Conservation (phyloP, 2,797 vertebrate species). For the Falco concolor region DNA sequence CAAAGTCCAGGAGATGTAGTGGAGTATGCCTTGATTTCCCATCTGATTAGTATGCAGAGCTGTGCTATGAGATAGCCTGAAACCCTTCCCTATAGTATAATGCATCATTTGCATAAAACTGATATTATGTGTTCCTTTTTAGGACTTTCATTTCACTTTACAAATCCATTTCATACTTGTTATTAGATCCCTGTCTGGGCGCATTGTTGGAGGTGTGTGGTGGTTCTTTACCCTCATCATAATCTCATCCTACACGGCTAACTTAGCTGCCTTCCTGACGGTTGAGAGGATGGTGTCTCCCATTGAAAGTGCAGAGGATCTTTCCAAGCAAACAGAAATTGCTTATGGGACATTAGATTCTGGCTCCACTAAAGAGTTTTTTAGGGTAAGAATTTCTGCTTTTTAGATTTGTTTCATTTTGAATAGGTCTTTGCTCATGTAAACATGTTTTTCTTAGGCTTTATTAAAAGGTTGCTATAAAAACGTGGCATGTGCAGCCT, state of each 20-base stretch:
- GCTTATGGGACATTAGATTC: slow-evolving; percentile 98
- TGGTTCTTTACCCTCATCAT: slow-evolving; percentile 99
- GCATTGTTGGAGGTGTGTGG: slow-evolving; percentile 99
- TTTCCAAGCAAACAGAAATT: slow-evolving; percentile 98
- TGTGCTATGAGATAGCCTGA: neutral
- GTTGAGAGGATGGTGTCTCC: slow-evolving; percentile 99
- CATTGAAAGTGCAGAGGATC: slow-evolving; percentile 97
- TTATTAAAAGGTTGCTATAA: neutral
- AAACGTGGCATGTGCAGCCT: neutral
- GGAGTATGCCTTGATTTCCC: neutral
- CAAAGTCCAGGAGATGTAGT: neutral
- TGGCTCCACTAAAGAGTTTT: slow-evolving; percentile 98
- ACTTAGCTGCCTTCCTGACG: slow-evolving; percentile 98
- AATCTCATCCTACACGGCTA: slow-evolving; percentile 99
- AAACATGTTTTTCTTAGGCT: neutral
- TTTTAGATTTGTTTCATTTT: slow-evolving; percentile 13
- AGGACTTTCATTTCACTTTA: slow-evolving; percentile 73
- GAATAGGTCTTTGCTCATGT: neutral
- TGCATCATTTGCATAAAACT: slow-evolving; percentile 51
- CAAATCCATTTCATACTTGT: slow-evolving; percentile 81
- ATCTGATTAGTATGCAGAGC: neutral
- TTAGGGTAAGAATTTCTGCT: slow-evolving; percentile 86
- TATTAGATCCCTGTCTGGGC: slow-evolving; percentile 95
- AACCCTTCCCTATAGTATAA: neutral
- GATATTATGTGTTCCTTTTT: slow-evolving; percentile 52